Evolutionary conservation across 2,797 vertebrate genomes (phyloP).

Genomic region (Serranus cabrilla): DNA sequence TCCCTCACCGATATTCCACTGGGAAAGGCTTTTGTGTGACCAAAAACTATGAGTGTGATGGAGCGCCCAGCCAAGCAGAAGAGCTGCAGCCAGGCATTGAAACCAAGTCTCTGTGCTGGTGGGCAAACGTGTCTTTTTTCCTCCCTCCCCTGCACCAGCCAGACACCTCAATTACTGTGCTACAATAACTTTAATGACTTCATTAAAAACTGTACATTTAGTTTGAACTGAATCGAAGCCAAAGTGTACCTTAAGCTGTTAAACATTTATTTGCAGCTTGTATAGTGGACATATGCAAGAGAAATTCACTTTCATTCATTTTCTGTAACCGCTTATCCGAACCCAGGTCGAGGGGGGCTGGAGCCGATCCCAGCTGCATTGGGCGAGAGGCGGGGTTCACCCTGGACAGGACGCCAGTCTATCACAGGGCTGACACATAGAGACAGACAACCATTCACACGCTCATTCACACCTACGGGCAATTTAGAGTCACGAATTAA

Average conservation of each 20-base stretch:
- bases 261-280: background rate
- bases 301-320: no score
- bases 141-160: background rate
- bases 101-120: background rate
- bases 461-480: no score
- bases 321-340: no score
- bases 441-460: no score
- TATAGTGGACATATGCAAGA: background rate
- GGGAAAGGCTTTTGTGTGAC: background rate
- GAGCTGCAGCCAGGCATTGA: background rate
- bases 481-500: no score
- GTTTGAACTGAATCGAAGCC: background rate
- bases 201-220: background rate
- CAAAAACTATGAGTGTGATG: background rate
- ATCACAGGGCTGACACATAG: no score
- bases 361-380: no score
- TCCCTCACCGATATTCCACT: background rate
- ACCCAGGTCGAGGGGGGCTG: no score
- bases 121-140: background rate
- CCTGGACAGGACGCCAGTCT: no score
- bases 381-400: no score
- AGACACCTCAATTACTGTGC: background rate
- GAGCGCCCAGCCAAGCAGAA: background rate
- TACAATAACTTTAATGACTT: background rate
- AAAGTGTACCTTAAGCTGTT: no score